phyloP scores from a whole-genome alignment of 2,888 invertebrate genomes.

The Pristionchus maxplancki region DNA sequence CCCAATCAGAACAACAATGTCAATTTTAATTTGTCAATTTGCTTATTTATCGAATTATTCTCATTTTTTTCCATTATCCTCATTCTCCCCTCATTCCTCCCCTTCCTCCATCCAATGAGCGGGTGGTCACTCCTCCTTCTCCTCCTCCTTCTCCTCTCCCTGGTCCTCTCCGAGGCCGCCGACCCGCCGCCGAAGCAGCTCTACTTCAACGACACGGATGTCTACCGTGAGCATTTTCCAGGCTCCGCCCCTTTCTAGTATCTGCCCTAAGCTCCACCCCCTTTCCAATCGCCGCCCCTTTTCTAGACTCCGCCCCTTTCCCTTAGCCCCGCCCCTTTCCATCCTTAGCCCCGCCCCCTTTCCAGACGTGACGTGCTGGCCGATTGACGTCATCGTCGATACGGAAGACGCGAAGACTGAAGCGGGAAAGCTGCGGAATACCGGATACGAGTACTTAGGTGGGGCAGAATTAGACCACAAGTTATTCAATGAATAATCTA shows the following conservation, averaged over 20 bases:
- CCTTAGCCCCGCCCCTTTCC: neutral
- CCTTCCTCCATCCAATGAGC: neutral
- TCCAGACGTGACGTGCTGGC: slow-evolving; percentile 31
- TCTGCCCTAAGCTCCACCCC: neutral
- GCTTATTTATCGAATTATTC: too few species aligned
- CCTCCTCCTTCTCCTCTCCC: neutral
- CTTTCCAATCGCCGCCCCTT: neutral
- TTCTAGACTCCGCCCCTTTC: neutral
- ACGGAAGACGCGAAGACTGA: neutral
- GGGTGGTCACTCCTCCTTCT: neutral
- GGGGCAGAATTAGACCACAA: neutral
- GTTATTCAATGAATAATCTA: too few species aligned
- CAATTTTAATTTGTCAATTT: too few species aligned
- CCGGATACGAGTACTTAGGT: slow-evolving; percentile 20
- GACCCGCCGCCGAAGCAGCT: neutral
- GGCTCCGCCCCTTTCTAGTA: slow-evolving; percentile 4
- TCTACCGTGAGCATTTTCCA: neutral
- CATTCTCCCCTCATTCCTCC: neutral
- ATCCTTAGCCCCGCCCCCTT: neutral
- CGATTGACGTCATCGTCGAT: neutral
- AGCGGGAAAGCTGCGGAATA: neutral
- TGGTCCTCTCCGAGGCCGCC: neutral
- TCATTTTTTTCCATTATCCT: neutral
- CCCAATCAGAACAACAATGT: too few species aligned
- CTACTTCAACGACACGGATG: neutral